Percentiles rank a stretch among this genome's conserved stretches.
phyloP scores from a whole-genome alignment of 2,797 vertebrate species.

The Argyrosomus regius region DNA sequence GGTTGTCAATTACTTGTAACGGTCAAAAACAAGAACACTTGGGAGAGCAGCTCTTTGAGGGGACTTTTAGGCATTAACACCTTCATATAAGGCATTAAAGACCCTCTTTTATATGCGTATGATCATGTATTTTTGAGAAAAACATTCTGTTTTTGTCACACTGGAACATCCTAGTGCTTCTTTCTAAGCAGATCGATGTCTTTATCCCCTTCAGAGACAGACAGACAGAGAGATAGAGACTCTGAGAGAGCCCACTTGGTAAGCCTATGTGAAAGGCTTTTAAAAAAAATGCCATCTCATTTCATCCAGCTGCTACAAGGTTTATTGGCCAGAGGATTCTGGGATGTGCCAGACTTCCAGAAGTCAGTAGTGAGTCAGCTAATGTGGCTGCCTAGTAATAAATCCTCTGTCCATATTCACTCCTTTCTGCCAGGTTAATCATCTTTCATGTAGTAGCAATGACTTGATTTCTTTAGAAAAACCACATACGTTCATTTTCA shows the following conservation, averaged over 20 bases:
- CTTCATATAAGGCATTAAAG: conserved; percentile 1
- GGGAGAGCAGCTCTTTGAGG: conserved; percentile 15
- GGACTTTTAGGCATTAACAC: conserved; percentile 4
- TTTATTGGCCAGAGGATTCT: conserved; percentile 67
- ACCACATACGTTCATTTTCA: background rate
- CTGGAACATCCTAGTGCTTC: background rate
- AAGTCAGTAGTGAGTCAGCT: conserved; percentile 73
- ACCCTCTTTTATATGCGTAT: background rate
- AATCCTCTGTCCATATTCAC: conserved; percentile 58
- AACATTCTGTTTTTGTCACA: background rate
- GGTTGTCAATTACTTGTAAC: conserved; percentile 36
- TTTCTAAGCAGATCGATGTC: conserved; percentile 20
- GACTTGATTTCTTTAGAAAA: conserved; percentile 9
- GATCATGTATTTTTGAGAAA: conserved; percentile 4
- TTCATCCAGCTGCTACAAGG: conserved; percentile 71
- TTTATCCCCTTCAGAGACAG: conserved; percentile 23
- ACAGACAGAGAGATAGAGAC: conserved; percentile 4
- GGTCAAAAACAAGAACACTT: conserved; percentile 1
- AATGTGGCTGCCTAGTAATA: conserved; percentile 61
- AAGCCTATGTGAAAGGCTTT: conserved; percentile 64
- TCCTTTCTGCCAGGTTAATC: conserved; percentile 47
- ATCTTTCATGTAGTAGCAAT: conserved; percentile 34
- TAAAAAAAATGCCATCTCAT: conserved; percentile 74
- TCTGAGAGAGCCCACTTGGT: conserved; percentile 38
- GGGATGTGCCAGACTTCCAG: conserved; percentile 66